phyloP scores from a whole-genome alignment of 2,113 vertebrate genomes.

The Isichthys henryi region DNA sequence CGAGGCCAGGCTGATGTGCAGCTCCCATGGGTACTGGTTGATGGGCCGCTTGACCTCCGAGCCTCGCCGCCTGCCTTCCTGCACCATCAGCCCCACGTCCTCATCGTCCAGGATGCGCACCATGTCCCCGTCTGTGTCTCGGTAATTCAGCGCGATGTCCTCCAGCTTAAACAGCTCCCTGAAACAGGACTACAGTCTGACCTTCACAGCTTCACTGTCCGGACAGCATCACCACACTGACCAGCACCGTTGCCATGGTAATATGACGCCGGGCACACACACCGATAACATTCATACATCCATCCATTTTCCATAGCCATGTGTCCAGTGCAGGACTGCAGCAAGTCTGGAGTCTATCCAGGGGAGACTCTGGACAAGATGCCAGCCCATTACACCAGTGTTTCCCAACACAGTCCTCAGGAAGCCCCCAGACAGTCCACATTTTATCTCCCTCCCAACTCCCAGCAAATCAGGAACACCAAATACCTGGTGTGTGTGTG shows the following conservation, averaged over 20 bases:
- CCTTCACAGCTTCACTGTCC: background rate
- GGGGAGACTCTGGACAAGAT: background rate
- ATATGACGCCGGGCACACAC: background rate
- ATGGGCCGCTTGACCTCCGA: constrained; percentile 51
- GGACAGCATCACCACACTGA: background rate
- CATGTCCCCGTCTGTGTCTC: constrained; percentile 75
- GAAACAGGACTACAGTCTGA: background rate
- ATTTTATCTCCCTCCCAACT: background rate
- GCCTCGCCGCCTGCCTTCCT: constrained; percentile 46
- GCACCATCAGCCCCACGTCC: constrained; percentile 78
- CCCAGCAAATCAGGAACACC: background rate
- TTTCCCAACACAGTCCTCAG: background rate
- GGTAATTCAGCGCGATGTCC: constrained; percentile 79
- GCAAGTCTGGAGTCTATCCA: background rate
- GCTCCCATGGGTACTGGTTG: constrained; percentile 79
- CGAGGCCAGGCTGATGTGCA: constrained; percentile 68
- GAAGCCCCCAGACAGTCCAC: background rate
- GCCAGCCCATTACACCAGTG: background rate
- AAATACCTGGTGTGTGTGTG: background rate
- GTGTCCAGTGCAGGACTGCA: background rate
- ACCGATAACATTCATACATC: background rate
- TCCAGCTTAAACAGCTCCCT: constrained; percentile 72
- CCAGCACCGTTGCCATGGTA: background rate
- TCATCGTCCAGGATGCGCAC: constrained; percentile 76
- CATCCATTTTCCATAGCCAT: background rate